Base-by-base conservation (phyloP, 2,113 vertebrate genomes). In the Argyrosomus japonicus region DNA sequence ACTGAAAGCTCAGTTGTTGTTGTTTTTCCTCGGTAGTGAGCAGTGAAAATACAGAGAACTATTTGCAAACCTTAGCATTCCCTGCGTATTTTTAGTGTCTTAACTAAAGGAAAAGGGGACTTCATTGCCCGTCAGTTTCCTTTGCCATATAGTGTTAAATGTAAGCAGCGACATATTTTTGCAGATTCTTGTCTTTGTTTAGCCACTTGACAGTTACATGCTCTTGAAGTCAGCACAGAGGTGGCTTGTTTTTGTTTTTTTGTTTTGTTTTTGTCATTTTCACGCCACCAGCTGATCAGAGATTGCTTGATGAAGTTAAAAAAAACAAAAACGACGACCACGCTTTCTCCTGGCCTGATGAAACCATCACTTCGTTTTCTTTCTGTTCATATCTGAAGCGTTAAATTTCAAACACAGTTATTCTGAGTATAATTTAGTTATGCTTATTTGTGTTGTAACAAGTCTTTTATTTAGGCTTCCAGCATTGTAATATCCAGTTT, bases 81-180 rank as follows among this genome's bases (percentile, higher is more conserved):
- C 97, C 96, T 95, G 92, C 94, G 91, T 95, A 96, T 95, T 96
- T 96, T 96, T 97, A 97, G 97, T 97, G 97, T 98, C 97, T 99
- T 98, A 97, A 97, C 95, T 91, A 95, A 95, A 96, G 95, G 94
- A 95, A 93, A 94, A 95, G 93, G 93, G 94, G 94, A 93, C 93
- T 91, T 88, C 58, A 83, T 92, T 87, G 92, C 93, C 95, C 94
- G 95, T 94, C 91, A 82, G 85, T 57, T 90, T 96, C 95, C 94
- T 97, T 97, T 95, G 96, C 96, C 97, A 96, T 96, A 95, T 96
- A 96, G 96, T 96, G 95, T 97, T 97, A 94, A 93, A 93, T 87
- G 93, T 95, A 95, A 95, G 93, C 72, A 95, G 94, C 94, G 93
- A 96, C 93, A 89, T 93, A 91, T 96, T 95, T 68, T 93, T 93